These are phyloP conservation scores for Brachyhypopomus occidentalis DNA, from an alignment of 2,113 vertebrate species.

Conservation along the genomic window DNA sequence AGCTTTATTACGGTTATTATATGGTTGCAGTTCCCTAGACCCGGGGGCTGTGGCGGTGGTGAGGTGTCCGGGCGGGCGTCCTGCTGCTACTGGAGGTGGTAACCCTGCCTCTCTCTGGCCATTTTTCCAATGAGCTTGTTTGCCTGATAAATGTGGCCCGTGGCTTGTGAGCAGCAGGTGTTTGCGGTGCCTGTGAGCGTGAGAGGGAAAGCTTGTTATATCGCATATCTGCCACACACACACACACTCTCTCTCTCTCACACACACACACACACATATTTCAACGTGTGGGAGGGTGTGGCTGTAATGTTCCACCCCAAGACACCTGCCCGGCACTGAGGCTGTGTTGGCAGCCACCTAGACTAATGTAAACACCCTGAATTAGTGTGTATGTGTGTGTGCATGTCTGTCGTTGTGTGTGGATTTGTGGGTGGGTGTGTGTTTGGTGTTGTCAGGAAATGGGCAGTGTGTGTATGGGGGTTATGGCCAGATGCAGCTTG, in stretches of 20 bases:
- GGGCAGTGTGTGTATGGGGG: background rate
- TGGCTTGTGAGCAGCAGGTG: constrained; percentile 32
- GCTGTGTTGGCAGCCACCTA: background rate
- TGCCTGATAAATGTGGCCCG: constrained; percentile 32
- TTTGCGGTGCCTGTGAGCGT: constrained; percentile 35
- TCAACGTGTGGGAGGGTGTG: constrained; percentile 17
- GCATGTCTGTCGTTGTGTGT: background rate
- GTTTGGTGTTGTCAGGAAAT: background rate
- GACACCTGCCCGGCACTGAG: constrained; percentile 30
- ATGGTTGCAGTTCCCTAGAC: constrained; percentile 21
- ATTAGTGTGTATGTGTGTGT: background rate
- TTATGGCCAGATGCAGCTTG: constrained; percentile 63
- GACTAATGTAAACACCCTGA: constrained; percentile 8
- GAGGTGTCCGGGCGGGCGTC: constrained; percentile 33
- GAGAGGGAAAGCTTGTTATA: constrained; percentile 33
- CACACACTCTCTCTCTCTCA: background rate
- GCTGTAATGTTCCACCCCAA: constrained; percentile 11
- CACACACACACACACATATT: constrained; percentile 9
- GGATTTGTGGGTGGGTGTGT: background rate
- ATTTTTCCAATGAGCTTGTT: constrained; percentile 36
- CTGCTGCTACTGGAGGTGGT: constrained; percentile 32
- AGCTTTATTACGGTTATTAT: constrained; percentile 43
- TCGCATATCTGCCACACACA: constrained; percentile 13
- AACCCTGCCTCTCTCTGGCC: constrained; percentile 21
- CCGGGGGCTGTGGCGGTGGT: background rate